These are phyloP conservation scores for Eilema caniola DNA, from an alignment of 2,888 invertebrate species.

Conservation along the genomic window DNA sequence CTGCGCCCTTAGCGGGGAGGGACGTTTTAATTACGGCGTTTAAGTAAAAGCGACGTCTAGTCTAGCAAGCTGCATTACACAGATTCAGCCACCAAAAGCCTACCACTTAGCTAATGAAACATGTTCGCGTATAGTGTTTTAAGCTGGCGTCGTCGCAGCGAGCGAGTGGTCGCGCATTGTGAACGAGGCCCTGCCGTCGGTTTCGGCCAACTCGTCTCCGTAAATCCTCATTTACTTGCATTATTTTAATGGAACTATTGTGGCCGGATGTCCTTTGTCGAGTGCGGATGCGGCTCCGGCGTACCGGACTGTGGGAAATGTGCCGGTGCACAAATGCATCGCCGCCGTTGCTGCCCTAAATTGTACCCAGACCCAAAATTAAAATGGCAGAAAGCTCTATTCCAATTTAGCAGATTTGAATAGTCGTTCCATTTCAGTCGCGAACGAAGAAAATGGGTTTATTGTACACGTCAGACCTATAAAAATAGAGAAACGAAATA, in stretches of 20 bases:
- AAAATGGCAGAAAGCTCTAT: conserved; percentile 70
- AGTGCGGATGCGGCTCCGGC: conserved; percentile 74
- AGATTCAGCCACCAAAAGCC: conserved; percentile 87
- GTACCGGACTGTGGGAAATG: conserved; percentile 77
- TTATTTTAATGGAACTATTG: conserved; percentile 87
- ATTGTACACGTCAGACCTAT: conserved; percentile 63
- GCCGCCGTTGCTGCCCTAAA: conserved; percentile 73
- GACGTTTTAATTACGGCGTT: conserved; percentile 85
- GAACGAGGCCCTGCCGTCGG: conserved; percentile 70
- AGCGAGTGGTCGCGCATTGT: conserved; percentile 70
- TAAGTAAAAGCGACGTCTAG: conserved; percentile 85
- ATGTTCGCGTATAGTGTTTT: conserved; percentile 85
- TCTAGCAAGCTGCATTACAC: conserved; percentile 83
- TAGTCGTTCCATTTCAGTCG: conserved; percentile 53
- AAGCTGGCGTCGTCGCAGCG: conserved; percentile 71
- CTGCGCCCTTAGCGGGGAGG: conserved; percentile 77
- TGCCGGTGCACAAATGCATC: conserved; percentile 82
- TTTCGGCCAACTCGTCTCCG: conserved; percentile 82
- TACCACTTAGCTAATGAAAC: conserved; percentile 88
- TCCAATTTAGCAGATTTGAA: conserved; percentile 70
- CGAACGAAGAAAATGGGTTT: conserved; percentile 60
- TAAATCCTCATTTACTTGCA: conserved; percentile 87
- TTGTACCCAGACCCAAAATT: conserved; percentile 70
- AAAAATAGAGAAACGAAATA: conserved; percentile 64
- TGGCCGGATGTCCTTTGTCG: conserved; percentile 85